phyloP scores from a whole-genome alignment of 2,797 vertebrate species.

The Peromyscus attwateri region DNA sequence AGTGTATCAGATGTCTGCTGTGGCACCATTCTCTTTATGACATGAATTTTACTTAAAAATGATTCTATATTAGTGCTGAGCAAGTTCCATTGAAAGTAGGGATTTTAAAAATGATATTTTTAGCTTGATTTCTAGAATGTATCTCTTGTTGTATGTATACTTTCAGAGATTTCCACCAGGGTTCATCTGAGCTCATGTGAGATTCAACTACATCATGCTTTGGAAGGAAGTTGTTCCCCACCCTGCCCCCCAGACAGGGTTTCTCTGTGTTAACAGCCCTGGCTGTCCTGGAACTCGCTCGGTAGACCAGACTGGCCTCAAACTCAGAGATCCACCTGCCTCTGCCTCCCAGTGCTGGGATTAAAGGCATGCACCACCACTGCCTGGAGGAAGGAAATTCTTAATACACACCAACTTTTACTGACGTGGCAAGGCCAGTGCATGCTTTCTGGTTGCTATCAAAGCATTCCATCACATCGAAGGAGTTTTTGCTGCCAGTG shows the following conservation, averaged over 20 bases:
- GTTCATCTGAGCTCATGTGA: neutral
- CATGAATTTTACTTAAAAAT: constrained; percentile 36
- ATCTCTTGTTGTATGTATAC: neutral
- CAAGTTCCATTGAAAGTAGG: neutral
- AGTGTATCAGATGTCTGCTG: neutral
- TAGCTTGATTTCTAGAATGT: neutral
- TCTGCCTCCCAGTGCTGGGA: too few species aligned
- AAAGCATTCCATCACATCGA: neutral
- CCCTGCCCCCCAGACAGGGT: too few species aligned
- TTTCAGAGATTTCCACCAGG: neutral
- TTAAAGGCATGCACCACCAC: too few species aligned
- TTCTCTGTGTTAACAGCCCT: too few species aligned
- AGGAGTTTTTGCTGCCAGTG: neutral
- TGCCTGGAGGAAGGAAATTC: neutral
- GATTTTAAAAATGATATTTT: neutral
- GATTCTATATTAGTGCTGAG: neutral
- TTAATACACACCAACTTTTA: neutral
- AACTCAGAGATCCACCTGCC: too few species aligned
- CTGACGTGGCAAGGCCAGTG: neutral
- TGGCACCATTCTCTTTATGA: neutral
- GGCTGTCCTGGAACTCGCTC: too few species aligned
- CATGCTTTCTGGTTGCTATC: neutral
- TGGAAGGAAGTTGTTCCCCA: neutral
- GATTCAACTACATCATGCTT: neutral
- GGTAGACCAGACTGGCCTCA: too few species aligned